phyloP scores from a whole-genome alignment of 1,140 invertebrate genomes.

The Bombus waltoni region DNA sequence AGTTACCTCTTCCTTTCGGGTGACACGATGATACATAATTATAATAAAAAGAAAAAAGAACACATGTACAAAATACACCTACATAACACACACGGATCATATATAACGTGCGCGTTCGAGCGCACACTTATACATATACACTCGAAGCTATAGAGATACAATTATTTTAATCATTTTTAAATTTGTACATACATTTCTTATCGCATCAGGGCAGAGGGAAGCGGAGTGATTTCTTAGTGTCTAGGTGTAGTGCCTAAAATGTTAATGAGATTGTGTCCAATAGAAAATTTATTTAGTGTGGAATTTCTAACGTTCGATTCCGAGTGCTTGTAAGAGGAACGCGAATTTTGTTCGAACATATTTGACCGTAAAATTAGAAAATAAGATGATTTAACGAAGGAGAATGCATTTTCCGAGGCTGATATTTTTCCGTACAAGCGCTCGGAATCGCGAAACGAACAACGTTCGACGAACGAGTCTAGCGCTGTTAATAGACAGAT shows the following conservation, averaged over 20 bases:
- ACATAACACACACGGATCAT: neutral
- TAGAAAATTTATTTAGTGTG: conserved; percentile 62
- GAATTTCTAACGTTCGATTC: conserved; percentile 44
- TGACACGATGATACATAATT: conserved; percentile 20
- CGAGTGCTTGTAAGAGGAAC: conserved; percentile 6
- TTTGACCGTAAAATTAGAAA: neutral
- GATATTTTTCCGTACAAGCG: neutral
- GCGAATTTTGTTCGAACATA: neutral
- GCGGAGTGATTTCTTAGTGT: conserved; percentile 69
- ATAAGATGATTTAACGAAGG: neutral
- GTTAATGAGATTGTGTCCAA: conserved; percentile 65
- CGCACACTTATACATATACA: neutral
- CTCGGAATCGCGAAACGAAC: neutral
- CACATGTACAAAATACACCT: conserved; percentile 1
- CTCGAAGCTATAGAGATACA: conserved; percentile 31
- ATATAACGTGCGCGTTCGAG: neutral
- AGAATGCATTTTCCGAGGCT: neutral
- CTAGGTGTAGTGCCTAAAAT: conserved; percentile 77
- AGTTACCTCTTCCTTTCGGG: conserved; percentile 38
- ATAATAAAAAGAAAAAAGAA: neutral
- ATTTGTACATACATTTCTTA: conserved; percentile 72
- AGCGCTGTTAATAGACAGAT: conserved; percentile 19
- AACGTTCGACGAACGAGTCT: conserved; percentile 20
- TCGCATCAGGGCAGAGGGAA: conserved; percentile 48
- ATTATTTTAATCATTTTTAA: conserved; percentile 63